phyloP scores from a whole-genome alignment of 2,888 invertebrate species.

The Caenorhabditis sp. region DNA sequence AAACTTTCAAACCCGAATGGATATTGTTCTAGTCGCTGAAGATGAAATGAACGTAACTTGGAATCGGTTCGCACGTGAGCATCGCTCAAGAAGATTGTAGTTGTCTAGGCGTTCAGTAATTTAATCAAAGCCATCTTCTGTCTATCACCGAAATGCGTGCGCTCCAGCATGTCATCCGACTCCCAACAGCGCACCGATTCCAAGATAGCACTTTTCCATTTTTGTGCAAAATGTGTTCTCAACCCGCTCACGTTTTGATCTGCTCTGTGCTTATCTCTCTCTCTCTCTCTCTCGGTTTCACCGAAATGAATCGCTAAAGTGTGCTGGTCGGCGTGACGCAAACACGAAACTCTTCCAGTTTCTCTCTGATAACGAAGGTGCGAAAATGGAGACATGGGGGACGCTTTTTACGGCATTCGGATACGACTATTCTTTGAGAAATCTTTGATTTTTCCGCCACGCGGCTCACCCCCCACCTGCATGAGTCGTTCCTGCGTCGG shows the following conservation, averaged over 20 bases:
- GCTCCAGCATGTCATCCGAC: neutral
- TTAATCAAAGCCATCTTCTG: too few relatives aligned
- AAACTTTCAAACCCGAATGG: too few relatives aligned
- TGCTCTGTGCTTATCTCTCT: constrained; percentile 9
- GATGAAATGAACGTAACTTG: too few relatives aligned
- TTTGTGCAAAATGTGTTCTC: constrained; percentile 50
- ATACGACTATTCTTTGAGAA: constrained; percentile 1
- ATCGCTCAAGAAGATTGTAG: too few relatives aligned
- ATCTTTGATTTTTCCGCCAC: constrained; percentile 5
- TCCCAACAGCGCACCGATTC: neutral
- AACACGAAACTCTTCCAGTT: too few relatives aligned
- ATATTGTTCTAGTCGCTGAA: too few relatives aligned
- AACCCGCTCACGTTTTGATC: constrained; percentile 48
- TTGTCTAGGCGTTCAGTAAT: too few relatives aligned
- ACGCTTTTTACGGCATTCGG: constrained; percentile 18
- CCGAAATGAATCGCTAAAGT: constrained; percentile 16
- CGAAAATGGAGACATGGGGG: constrained; percentile 16
- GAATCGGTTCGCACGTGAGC: too few relatives aligned
- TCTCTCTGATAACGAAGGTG: constrained; percentile 13
- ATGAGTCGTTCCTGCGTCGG: constrained; percentile 66
- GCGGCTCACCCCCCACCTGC: constrained; percentile 55
- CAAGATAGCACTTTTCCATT: constrained; percentile 9
- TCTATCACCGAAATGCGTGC: constrained; percentile 8
- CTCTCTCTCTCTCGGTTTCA: constrained; percentile 8
- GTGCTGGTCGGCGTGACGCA: constrained; percentile 18